Base-by-base conservation (phyloP, 2,888 invertebrate species). In the Andrena bicolor region DNA sequence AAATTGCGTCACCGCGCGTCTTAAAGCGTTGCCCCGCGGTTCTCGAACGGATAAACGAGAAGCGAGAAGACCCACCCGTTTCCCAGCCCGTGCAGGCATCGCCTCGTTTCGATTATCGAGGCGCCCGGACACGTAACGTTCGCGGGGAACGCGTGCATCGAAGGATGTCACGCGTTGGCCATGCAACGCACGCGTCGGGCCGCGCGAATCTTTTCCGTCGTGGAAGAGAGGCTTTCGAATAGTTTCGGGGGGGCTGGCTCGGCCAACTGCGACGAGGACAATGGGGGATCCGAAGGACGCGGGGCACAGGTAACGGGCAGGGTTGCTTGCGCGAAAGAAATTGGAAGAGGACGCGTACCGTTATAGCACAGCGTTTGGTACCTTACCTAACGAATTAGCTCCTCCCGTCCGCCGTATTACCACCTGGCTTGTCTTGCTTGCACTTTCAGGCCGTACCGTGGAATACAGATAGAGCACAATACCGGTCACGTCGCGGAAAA, bases 1-100 rank as follows among this genome's bases (percentile, higher is more conserved):
- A 83, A 82, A 83, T 82, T 83, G 83, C 83, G 79, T 83, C 83
- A 83, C 79, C 75, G 75, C 53, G 58, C n/a, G 49, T 28, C 10
- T 32, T 68, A 51, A 10, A 74, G 26, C 70, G 56, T 53, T 41
- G n/a, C 26, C 66, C 26, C 66, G 30, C 72, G 53, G 56, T 58
- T 58, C 69, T 60, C 69, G 28, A 32, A 13, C 53, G 64, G 13
- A 16, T 16, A 16, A 41, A 56, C 71, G 13, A 23, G 23, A 23
- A 41, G 51, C 13, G 53, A 8, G 26, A 70, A 76, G 68, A 61
- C 63, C 53, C 53, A 26, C 51, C 41, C 53, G 58, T 66, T 61
- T 13, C 49, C 20, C 20, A 16, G 0, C n/a, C 23, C 1, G 8
- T 13, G 16, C 26, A 13, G 10, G 10, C 16, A n/a, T n/a, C n/a